phyloP scores from a whole-genome alignment of 1,140 invertebrate species.

The Drosophila baimaii region DNA sequence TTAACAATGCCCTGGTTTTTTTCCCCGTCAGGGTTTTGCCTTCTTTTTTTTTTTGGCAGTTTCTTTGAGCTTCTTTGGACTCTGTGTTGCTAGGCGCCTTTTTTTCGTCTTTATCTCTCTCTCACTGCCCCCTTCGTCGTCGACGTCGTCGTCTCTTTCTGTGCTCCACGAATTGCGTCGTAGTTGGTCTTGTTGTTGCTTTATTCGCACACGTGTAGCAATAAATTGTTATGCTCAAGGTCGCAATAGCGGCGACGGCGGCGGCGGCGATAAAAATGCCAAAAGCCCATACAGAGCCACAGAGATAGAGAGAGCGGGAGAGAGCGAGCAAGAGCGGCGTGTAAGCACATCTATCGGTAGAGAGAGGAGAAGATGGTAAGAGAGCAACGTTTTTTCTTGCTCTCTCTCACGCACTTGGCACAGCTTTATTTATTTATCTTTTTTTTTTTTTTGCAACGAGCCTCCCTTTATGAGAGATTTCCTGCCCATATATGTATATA shows the following conservation, averaged over 20 bases:
- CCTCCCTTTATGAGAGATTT: conserved; percentile 68
- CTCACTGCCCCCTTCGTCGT: too few species aligned
- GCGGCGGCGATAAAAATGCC: conserved; percentile 41
- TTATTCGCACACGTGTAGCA: conserved; percentile 80
- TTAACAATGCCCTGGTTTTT: conserved; percentile 1
- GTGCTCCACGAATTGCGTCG: conserved; percentile 27
- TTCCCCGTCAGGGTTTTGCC: background rate
- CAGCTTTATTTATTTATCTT: conserved; percentile 40
- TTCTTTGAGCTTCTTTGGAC: conserved; percentile 27
- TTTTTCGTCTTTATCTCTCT: conserved; percentile 28
- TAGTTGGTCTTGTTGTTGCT: conserved; percentile 51
- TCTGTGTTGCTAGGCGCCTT: conserved; percentile 65
- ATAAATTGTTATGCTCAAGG: conserved; percentile 82
- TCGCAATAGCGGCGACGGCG: conserved; percentile 53
- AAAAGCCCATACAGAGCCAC: conserved; percentile 30
- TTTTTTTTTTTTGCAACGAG: conserved; percentile 56
- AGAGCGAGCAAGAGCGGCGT: background rate
- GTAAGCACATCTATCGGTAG: background rate
- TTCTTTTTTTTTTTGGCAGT: conserved; percentile 3
- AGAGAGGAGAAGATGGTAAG: background rate
- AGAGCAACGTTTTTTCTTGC: conserved; percentile 32
- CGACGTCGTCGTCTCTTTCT: conserved; percentile 28
- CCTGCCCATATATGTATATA: conserved; percentile 17
- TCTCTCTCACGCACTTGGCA: conserved; percentile 39
- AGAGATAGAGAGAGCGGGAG: background rate